A percentile compares a stretch with the other conserved stretches of the same genome.
phyloP scores from a whole-genome alignment of 2,797 vertebrate genomes.

The Oreonectes daqikongensis region DNA sequence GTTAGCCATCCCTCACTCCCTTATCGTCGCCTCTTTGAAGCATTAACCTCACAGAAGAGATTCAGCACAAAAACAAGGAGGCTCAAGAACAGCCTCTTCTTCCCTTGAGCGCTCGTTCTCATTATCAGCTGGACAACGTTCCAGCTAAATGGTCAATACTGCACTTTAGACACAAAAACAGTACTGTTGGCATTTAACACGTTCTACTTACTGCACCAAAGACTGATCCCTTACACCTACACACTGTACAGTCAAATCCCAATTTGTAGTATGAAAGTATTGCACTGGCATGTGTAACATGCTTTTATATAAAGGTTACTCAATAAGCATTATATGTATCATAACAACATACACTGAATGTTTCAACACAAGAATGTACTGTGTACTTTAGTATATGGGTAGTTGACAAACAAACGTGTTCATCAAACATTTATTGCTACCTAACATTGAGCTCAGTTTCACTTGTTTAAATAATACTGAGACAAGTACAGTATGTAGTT shows the following conservation, averaged over 20 bases:
- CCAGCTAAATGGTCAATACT: not conserved
- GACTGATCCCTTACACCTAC: not conserved
- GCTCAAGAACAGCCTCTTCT: not conserved
- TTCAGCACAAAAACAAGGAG: not conserved
- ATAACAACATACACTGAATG: too few relatives aligned
- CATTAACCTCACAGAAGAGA: not conserved
- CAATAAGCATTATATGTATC: not conserved
- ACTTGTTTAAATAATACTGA: not conserved
- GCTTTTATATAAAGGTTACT: not conserved
- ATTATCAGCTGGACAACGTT: conserved; percentile 2
- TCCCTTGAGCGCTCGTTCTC: not conserved
- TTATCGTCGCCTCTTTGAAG: not conserved
- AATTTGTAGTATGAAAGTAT: not conserved
- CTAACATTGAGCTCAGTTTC: not conserved
- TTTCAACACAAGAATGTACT: too few relatives aligned
- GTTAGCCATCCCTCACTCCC: not conserved
- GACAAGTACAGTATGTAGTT: too few relatives aligned
- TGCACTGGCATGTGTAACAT: not conserved
- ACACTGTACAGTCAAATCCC: not conserved
- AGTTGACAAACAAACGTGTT: too few relatives aligned
- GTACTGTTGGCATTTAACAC: not conserved
- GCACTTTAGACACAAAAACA: not conserved
- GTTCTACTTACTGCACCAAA: not conserved
- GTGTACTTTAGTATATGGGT: too few relatives aligned
- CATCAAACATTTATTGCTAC: too few relatives aligned